Conservation (phyloP, 2,888 invertebrate species). For the Aspidapion aeneum region DNA sequence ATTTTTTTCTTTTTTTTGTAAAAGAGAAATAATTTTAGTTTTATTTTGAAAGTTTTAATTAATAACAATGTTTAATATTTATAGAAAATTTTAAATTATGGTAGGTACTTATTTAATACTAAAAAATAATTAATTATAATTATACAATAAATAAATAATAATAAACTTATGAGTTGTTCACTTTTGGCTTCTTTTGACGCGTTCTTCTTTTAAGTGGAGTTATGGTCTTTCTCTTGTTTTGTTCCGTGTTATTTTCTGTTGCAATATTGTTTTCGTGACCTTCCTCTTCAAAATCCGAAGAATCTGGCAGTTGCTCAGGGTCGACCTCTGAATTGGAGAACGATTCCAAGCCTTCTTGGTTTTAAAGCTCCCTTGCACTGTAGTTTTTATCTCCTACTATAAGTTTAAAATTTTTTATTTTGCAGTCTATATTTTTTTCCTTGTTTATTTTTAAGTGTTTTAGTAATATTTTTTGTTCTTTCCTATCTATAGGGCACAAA, state of each 20-base stretch:
- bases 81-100: neutral
- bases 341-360: neutral
- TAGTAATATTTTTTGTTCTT: neutral
- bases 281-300: neutral
- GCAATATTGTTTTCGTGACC: neutral
- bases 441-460: neutral
- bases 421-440: neutral
- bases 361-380: neutral
- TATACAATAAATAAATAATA: neutral
- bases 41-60: too few relatives aligned
- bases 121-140: neutral
- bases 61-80: neutral
- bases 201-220: neutral
- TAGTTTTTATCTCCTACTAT: neutral
- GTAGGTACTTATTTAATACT: neutral
- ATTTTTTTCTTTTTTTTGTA: too few relatives aligned
- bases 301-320: too few relatives aligned
- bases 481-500: neutral
- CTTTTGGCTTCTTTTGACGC: neutral
- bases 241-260: neutral
- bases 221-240: neutral
- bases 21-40: too few relatives aligned
- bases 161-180: neutral
- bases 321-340: neutral
- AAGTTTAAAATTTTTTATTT: neutral